These are phyloP conservation scores for Melopsittacus undulatus DNA, from an alignment of 2,797 vertebrate genomes.

Conservation along the genomic window DNA sequence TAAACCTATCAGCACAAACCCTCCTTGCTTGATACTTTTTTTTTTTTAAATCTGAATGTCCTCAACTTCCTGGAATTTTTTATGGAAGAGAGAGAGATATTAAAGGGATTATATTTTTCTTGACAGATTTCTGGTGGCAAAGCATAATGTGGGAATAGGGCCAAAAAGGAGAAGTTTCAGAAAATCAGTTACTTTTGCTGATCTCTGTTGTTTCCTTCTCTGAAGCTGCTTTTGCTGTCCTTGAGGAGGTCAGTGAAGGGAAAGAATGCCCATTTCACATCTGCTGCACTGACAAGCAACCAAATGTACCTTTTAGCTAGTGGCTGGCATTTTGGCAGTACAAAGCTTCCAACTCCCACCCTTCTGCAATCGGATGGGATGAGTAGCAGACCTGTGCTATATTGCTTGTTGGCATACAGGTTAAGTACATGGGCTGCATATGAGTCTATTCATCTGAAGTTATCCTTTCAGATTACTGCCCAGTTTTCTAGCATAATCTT, in stretches of 20 bases:
- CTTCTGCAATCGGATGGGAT: conserved; percentile 39
- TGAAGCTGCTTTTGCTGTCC: conserved; percentile 46
- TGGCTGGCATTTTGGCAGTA: conserved; percentile 40
- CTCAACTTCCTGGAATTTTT: not conserved
- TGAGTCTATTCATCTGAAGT: conserved; percentile 33
- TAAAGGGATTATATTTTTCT: not conserved
- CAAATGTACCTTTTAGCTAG: conserved; percentile 67
- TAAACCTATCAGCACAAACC: not conserved
- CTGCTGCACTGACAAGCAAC: conserved; percentile 73
- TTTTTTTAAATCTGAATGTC: not conserved
- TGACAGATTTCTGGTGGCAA: not conserved
- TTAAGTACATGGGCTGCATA: conserved; percentile 51
- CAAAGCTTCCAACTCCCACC: conserved; percentile 28
- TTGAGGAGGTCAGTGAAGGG: conserved; percentile 65
- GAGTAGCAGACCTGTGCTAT: conserved; percentile 34
- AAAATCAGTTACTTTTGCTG: not conserved
- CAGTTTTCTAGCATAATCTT: conserved; percentile 29
- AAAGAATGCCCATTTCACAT: conserved; percentile 61
- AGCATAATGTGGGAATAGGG: not conserved
- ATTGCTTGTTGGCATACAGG: conserved; percentile 25
- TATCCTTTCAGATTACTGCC: conserved; percentile 42
- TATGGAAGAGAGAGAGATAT: not conserved
- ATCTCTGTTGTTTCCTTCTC: not conserved
- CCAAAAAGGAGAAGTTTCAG: not conserved
- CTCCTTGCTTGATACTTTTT: not conserved